Evolutionary conservation across 2,113 vertebrate species (phyloP), one percentile per base, ranked within the genome.

Genomic region (Centrocercus urophasianus): DNA sequence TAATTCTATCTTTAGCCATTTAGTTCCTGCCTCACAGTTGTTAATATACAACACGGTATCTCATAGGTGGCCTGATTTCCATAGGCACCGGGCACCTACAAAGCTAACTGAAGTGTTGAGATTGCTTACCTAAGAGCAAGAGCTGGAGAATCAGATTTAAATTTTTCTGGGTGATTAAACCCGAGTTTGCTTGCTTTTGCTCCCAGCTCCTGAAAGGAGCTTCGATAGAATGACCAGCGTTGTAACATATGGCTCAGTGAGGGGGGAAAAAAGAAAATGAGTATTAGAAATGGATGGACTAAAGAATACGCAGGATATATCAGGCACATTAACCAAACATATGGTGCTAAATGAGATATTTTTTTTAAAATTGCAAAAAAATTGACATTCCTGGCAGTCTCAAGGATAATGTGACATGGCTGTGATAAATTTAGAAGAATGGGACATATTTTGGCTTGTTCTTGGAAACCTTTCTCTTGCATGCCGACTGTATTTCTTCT

Each of bases 341-440:
- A 94, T 96, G 94, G 70, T 96, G 86, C 92, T 97, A 97, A 95
- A 95, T 95, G 94, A 78, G 56, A 96, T 89, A 66, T 83, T 94
- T 97, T 96, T 97, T 97, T 97, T 93, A 96, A 67, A 97, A 97
- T 97, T 97, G 95, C 94, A 97, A 95, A 97, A 98, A 97, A 93
- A 97, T 96, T 97, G 96, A 96, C 92, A 96, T 96, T 96, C 94
- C 89, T 97, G 96, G 95, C 83, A 97, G 95, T 96, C 94, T 96
- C 83, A 93, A 97, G 95, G 95, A 96, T 97, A 96, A 86, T 96
- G 76, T 96, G 96, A 95, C 95, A 94, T 96, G 93, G 90, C 97
- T 95, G 91, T 94, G 96, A 97, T 97, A 96, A 97, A 97, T 97
- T 97, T 97, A 97, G 96, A 97, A 96, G 94, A 95, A 96, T 92